These are phyloP conservation scores for Dermatemys mawii DNA, from an alignment of 2,113 vertebrate species.

Conservation along the genomic window DNA sequence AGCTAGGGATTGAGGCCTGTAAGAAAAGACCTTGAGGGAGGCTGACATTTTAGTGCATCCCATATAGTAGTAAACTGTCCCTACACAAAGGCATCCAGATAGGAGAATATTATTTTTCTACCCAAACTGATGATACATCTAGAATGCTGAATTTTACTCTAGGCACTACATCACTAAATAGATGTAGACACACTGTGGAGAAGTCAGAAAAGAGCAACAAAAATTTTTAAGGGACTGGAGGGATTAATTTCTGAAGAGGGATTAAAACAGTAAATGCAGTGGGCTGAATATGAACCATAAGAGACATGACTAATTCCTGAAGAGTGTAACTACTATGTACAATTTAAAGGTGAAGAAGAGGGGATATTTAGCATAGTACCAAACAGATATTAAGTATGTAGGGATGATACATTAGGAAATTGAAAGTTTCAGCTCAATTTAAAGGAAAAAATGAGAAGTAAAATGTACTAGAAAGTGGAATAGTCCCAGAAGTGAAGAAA, in stretches of 20 bases:
- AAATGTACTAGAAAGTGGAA: neutral
- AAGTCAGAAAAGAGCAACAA: neutral
- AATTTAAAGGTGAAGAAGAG: neutral
- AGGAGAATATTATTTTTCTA: neutral
- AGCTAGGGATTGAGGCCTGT: neutral
- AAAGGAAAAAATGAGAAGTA: neutral
- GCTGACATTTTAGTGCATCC: neutral
- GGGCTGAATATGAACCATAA: neutral
- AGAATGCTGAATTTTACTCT: neutral
- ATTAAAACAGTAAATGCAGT: neutral
- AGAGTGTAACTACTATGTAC: neutral
- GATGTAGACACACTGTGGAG: neutral
- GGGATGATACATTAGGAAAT: neutral
- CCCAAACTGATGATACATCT: neutral
- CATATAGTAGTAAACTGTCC: neutral
- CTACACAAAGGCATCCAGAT: neutral
- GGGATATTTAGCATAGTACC: neutral
- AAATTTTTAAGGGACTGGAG: neutral
- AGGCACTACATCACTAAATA: rapidly evolving
- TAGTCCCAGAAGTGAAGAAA: neutral
- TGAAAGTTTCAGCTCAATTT: neutral
- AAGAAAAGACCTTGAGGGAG: neutral
- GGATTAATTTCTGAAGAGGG: neutral
- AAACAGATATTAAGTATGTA: neutral
- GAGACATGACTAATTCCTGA: neutral